Percentiles rank a stretch among this genome's conserved stretches.
phyloP scores from a whole-genome alignment of 2,888 invertebrate genomes.

The Cephus nigrinus region DNA sequence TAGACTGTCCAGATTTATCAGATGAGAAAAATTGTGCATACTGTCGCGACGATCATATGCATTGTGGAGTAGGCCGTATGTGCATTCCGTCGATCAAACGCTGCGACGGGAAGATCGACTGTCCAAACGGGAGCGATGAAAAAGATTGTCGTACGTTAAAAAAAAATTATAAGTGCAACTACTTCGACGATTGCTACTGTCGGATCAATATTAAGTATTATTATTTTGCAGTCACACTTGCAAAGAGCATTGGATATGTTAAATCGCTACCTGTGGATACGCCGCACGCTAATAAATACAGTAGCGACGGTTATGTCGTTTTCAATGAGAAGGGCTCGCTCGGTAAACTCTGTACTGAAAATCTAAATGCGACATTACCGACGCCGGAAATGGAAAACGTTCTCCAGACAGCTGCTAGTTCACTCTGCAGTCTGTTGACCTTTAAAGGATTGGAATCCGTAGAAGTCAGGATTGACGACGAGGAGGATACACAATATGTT shows the following conservation, averaged over 20 bases:
- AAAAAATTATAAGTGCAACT: not conserved
- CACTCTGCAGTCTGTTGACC: constrained; percentile 81
- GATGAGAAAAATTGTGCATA: constrained; percentile 86
- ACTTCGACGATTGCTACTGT: constrained; percentile 14
- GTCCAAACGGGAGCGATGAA: constrained; percentile 89
- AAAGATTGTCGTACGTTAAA: constrained; percentile 82
- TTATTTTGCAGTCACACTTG: constrained; percentile 75
- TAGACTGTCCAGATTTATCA: constrained; percentile 85
- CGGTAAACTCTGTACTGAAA: constrained; percentile 86
- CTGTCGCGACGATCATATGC: constrained; percentile 78
- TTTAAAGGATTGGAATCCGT: constrained; percentile 79
- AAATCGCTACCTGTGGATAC: constrained; percentile 74
- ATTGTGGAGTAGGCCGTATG: constrained; percentile 82
- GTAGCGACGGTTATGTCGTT: constrained; percentile 83
- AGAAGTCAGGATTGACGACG: constrained; percentile 74
- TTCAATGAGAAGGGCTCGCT: constrained; percentile 85
- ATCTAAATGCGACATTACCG: constrained; percentile 74
- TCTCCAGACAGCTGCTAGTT: constrained; percentile 79
- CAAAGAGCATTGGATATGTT: constrained; percentile 76
- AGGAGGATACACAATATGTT: constrained; percentile 76
- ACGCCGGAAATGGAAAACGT: constrained; percentile 67
- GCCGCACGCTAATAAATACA: constrained; percentile 78
- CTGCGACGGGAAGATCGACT: constrained; percentile 87
- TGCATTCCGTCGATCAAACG: constrained; percentile 79
- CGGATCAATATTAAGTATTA: not conserved